These are phyloP conservation scores for Prunella himalayana DNA, from an alignment of 2,113 vertebrate genomes.

Conservation along the genomic window DNA sequence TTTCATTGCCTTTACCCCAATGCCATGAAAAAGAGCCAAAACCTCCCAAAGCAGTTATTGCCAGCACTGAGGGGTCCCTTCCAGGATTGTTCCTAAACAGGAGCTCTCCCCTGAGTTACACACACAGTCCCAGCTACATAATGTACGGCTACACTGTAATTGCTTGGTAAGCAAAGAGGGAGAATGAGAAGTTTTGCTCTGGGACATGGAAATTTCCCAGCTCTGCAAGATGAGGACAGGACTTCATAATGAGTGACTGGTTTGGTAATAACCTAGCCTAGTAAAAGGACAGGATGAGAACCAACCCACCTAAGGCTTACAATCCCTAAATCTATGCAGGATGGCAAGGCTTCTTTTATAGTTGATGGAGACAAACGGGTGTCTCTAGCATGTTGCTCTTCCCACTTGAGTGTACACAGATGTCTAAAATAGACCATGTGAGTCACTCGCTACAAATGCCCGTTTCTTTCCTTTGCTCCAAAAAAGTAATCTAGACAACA, in stretches of 20 bases:
- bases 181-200: background rate
- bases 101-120: background rate
- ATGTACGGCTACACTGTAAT: background rate
- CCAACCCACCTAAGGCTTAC: background rate
- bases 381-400: background rate
- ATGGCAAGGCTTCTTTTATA: conserved; percentile 1
- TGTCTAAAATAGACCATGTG: conserved; percentile 49
- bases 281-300: background rate
- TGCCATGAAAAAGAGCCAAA: background rate
- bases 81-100: background rate
- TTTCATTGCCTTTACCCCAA: background rate
- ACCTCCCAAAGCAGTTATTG: background rate
- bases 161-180: background rate
- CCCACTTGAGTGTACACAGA: conserved; percentile 19
- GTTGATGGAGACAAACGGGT: background rate
- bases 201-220: conserved; percentile 10
- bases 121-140: background rate
- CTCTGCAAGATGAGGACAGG: background rate
- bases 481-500: conserved; percentile 41
- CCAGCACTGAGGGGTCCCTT: background rate
- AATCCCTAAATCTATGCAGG: background rate
- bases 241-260: background rate
- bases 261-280: background rate
- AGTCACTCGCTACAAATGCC: conserved; percentile 14
- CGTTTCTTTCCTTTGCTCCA: background rate